Evolutionary conservation across 2,888 invertebrate species (phyloP).

Genomic region (Andrena marginata): DNA sequence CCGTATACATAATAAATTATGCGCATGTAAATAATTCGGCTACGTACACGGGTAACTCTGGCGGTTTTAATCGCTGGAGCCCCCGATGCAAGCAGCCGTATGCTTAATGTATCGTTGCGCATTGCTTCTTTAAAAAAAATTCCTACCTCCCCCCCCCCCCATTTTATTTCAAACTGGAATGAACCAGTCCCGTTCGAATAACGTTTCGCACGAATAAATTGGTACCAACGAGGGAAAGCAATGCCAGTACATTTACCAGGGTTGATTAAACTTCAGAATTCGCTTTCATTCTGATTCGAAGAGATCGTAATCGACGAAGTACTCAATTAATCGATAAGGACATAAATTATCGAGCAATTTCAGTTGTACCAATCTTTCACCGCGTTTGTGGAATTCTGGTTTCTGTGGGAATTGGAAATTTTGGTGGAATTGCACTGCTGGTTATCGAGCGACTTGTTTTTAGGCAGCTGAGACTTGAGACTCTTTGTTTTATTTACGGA

Average conservation of each 20-base stretch:
- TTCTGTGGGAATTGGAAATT: too few species aligned
- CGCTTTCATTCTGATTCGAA: conserved; percentile 4
- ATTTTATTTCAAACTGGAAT: neutral
- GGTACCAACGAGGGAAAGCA: conserved; percentile 47
- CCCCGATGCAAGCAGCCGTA: neutral
- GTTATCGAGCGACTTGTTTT: too few species aligned
- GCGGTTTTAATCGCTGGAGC: neutral
- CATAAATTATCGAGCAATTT: neutral
- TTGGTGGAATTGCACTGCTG: too few species aligned
- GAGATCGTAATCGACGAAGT: conserved; percentile 29
- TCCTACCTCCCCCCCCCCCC: neutral
- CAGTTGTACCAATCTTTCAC: too few species aligned
- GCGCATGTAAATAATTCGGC: conserved; percentile 50
- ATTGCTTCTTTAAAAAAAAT: neutral
- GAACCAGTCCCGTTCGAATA: neutral
- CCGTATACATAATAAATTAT: conserved; percentile 61
- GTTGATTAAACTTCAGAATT: conserved; percentile 35
- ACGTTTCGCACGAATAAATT: conserved; percentile 32
- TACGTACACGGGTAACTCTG: conserved; percentile 22
- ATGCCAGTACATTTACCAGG: conserved; percentile 18
- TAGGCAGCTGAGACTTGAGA: too few species aligned
- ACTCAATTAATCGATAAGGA: conserved; percentile 9
- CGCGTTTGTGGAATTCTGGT: too few species aligned
- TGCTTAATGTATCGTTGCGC: conserved; percentile 10
- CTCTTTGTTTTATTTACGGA: too few species aligned